Percentiles rank a stretch among this genome's conserved stretches.
Evolutionary conservation across 2,888 invertebrate species (phyloP).

Genomic region (Theretra japonica): DNA sequence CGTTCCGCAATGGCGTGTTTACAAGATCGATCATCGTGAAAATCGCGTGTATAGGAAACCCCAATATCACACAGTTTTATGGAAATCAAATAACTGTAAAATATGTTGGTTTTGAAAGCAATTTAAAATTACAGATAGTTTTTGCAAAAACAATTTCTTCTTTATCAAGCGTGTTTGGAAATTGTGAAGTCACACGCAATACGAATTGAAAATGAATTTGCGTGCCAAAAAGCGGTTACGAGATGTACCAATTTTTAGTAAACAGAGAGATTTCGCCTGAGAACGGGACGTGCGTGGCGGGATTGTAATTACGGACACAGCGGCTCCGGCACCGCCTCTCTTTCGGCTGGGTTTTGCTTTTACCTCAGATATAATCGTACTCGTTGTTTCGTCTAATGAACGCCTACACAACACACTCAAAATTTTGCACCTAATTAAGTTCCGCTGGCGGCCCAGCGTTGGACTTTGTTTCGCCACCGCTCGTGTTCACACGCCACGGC

Average conservation of each 20-base stretch:
- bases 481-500: constrained; percentile 63
- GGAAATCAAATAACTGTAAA: constrained; percentile 21
- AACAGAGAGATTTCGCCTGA: constrained; percentile 68
- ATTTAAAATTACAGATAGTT: constrained; percentile 39
- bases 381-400: constrained; percentile 58
- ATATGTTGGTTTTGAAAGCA: constrained; percentile 27
- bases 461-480: constrained; percentile 7
- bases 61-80: background rate
- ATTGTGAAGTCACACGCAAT: constrained; percentile 74
- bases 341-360: constrained; percentile 66
- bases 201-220: constrained; percentile 64
- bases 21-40: background rate
- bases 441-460: constrained; percentile 41
- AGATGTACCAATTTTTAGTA: constrained; percentile 70
- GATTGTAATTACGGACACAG: constrained; percentile 66
- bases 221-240: constrained; percentile 78
- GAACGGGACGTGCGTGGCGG: constrained; percentile 63
- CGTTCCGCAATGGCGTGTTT: background rate
- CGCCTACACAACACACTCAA: constrained; percentile 52
- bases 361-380: constrained; percentile 66
- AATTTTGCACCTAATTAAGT: constrained; percentile 75
- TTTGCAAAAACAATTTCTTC: constrained; percentile 54
- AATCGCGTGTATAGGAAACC: background rate
- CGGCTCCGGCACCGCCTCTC: constrained; percentile 60
- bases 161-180: constrained; percentile 68